Percentiles rank a stretch among this genome's conserved stretches.
These are phyloP conservation scores for Ictidomys tridecemlineatus DNA, from an alignment of 2,113 vertebrate species.

Conservation along the genomic window DNA sequence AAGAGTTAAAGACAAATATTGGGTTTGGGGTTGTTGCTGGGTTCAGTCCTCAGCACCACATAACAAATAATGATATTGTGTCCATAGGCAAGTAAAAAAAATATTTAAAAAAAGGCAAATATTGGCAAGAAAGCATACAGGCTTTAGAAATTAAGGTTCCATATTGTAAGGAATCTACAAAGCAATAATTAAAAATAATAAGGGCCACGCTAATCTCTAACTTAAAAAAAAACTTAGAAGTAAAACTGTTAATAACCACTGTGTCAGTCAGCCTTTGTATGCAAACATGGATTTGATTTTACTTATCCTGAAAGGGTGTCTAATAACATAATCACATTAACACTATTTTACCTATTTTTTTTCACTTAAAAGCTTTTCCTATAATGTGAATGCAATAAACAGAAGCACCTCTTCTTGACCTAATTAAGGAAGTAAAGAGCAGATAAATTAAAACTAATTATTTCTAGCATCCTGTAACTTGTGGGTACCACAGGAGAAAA, in stretches of 20 bases:
- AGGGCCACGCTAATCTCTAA: background rate
- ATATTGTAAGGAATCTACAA: slow-evolving; percentile 16
- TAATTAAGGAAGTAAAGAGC: slow-evolving; percentile 41
- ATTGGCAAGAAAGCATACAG: background rate
- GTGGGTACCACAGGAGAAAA: background rate
- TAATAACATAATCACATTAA: background rate
- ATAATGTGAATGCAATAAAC: slow-evolving; percentile 23
- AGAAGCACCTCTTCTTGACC: slow-evolving; percentile 14
- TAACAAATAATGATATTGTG: too few relatives aligned
- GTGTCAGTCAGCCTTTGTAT: background rate
- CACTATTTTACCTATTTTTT: background rate
- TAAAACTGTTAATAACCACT: background rate
- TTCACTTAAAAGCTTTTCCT: slow-evolving; percentile 21
- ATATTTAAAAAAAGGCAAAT: background rate
- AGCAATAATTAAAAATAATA: background rate
- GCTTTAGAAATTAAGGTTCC: slow-evolving; percentile 50
- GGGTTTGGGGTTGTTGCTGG: too few relatives aligned
- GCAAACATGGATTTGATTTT: background rate
- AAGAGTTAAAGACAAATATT: background rate
- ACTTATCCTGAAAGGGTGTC: background rate
- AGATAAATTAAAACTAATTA: slow-evolving; percentile 23
- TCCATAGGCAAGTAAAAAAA: too few relatives aligned
- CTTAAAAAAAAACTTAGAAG: background rate
- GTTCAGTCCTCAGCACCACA: too few relatives aligned
- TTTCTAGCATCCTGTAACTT: slow-evolving; percentile 45